Conservation (phyloP, 2,113 vertebrate species). For the Dicerorhinus sumatrensis region DNA sequence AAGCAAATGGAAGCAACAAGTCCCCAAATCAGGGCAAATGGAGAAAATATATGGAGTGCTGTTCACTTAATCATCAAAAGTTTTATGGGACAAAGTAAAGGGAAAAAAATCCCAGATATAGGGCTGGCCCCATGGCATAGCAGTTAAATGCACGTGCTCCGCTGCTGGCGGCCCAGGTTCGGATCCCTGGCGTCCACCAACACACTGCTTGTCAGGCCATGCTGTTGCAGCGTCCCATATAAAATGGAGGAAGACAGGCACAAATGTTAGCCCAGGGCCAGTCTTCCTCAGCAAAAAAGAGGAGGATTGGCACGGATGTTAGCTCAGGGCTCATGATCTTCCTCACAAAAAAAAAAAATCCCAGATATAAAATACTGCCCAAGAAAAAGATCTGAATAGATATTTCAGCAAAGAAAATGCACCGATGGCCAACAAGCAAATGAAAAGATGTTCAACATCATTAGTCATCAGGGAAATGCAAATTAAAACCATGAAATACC, state of each 20-base stretch:
- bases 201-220: too few relatives aligned
- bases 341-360: background rate
- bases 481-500: background rate
- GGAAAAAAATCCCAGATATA: background rate
- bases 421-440: background rate
- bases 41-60: background rate
- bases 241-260: too few relatives aligned
- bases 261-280: too few relatives aligned
- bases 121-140: too few relatives aligned
- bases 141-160: too few relatives aligned
- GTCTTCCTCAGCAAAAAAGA: too few relatives aligned
- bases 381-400: slow-evolving; percentile 7
- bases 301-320: too few relatives aligned
- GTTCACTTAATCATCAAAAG: slow-evolving; percentile 25
- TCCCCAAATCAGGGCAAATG: background rate
- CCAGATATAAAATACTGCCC: background rate
- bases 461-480: background rate
- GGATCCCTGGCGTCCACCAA: too few relatives aligned
- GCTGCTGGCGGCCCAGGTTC: too few relatives aligned
- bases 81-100: background rate
- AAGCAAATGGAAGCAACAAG: background rate
- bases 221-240: too few relatives aligned
- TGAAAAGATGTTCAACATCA: background rate
- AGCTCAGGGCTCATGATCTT: too few relatives aligned
- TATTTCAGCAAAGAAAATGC: slow-evolving; percentile 17